Percentiles rank a stretch among this genome's conserved stretches.
Conservation (phyloP, 2,888 invertebrate species). For the Prenolepis imparis region DNA sequence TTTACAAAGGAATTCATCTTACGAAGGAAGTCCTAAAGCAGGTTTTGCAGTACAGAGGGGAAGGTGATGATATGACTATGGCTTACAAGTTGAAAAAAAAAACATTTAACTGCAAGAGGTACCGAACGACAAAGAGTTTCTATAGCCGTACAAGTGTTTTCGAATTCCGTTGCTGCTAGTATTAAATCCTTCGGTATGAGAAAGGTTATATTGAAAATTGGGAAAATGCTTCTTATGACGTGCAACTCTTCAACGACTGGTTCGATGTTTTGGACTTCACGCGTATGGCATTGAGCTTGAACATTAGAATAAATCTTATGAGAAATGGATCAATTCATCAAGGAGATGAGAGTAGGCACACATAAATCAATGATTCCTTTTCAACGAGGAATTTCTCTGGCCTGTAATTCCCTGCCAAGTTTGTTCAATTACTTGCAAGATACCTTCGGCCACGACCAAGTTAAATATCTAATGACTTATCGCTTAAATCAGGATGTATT, state of each 20-base stretch:
- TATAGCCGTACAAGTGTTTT: neutral
- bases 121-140: constrained; percentile 1
- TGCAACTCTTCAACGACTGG: constrained; percentile 3
- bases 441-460: constrained; percentile 2
- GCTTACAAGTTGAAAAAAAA: constrained; percentile 3
- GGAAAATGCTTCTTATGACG: constrained; percentile 3
- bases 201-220: constrained; percentile 7
- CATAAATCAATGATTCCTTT: constrained; percentile 7
- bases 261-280: constrained; percentile 2
- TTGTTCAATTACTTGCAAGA: constrained; percentile 3
- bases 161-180: constrained; percentile 7
- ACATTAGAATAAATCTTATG: neutral
- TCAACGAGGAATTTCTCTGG: neutral
- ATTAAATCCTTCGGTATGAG: neutral
- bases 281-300: constrained; percentile 7
- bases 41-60: constrained; percentile 3
- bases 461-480: constrained; percentile 4
- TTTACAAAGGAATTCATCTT: neutral
- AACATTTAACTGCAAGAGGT: constrained; percentile 1
- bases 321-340: constrained; percentile 7
- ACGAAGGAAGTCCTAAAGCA: neutral
- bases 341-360: constrained; percentile 3
- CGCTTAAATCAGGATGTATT: neutral
- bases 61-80: constrained; percentile 3
- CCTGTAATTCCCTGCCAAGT: constrained; percentile 7